Evolutionary conservation across 1,140 invertebrate genomes (phyloP), one percentile per base, ranked within the genome.

Genomic region (Drosophila busckii): DNA sequence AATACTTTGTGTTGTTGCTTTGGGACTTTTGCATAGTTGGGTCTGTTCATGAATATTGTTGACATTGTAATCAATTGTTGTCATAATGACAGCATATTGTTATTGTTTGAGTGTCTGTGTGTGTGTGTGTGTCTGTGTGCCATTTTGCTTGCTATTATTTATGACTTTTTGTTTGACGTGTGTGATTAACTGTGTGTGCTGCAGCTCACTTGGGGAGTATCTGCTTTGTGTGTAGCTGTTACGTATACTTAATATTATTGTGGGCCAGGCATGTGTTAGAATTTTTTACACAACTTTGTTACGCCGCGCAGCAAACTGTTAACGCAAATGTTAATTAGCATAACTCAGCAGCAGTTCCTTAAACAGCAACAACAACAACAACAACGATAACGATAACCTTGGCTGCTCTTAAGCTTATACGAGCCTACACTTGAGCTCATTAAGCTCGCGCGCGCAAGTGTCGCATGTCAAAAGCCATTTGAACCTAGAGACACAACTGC

Each of bases 381-480:
- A 28, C 25, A n/a, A 6, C 8, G n/a, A n/a, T n/a, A n/a, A n/a
- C 6, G 22, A 17, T 16, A 26, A 31, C 31, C 19, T 48, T 35
- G 38, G 17, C 40, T 31, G 25, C 12, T 25, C 17, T 25, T 23
- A 1, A 52, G 28, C 12, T 42, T 28, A 19, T 9, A 32, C 25
- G 31, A 17, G 25, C n/a, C n/a, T n/a, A 38, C 44, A 61, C 28
- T 34, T 52, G 9, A 41, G 42, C 29, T 55, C 42, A 64, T 67
- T 68, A 48, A 45, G 10, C 10, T 46, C 9, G 0, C 1, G 41
- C 15, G 40, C 17, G 49, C 40, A 35, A 52, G 44, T 54, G 75
- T 80, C 75, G 73, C 69, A 80, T 82, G 73, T 82, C 75, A 80
- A 62, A 45, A 45, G 64, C 17, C 54, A 82, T 48, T 80, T 69